Percentiles rank a stretch among this genome's conserved stretches.
These are phyloP conservation scores for Pipra filicauda DNA, from an alignment of 2,113 vertebrate species.

Conservation along the genomic window DNA sequence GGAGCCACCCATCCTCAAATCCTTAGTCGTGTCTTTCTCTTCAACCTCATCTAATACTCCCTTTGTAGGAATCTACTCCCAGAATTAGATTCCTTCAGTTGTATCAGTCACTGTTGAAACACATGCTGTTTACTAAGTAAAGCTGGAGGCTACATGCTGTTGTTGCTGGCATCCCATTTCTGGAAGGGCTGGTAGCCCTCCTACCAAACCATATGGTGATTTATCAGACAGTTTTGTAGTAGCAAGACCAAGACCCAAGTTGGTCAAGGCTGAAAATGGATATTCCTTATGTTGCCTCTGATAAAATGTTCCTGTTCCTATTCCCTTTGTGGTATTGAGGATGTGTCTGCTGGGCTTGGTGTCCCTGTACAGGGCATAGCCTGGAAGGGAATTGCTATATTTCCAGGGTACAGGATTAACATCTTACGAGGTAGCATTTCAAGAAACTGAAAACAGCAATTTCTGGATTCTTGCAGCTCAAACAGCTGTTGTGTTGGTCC, in stretches of 20 bases:
- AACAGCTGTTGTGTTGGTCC: not conserved
- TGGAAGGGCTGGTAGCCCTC: not conserved
- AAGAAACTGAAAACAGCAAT: not conserved
- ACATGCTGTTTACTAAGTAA: not conserved
- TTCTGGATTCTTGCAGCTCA: not conserved
- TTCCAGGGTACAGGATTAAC: not conserved
- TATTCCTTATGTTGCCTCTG: not conserved
- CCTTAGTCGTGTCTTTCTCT: not conserved
- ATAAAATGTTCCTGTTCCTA: not conserved
- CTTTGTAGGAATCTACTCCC: not conserved
- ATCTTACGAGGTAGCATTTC: not conserved
- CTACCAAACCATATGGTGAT: slow-evolving; percentile 1
- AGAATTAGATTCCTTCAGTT: not conserved
- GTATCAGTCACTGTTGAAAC: not conserved
- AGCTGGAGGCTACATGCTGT: not conserved
- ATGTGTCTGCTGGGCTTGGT: not conserved
- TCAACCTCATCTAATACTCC: not conserved
- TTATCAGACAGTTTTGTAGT: not conserved
- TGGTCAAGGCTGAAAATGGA: not conserved
- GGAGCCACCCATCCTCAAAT: not conserved
- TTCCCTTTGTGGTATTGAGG: not conserved
- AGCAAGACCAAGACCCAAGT: not conserved
- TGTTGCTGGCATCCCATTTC: slow-evolving; percentile 12
- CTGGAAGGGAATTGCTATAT: not conserved
- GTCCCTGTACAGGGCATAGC: not conserved